A percentile compares a stretch with the other conserved stretches of the same genome.
Conservation (phyloP, 2,797 vertebrate species). For the Lepus oiostolus region DNA sequence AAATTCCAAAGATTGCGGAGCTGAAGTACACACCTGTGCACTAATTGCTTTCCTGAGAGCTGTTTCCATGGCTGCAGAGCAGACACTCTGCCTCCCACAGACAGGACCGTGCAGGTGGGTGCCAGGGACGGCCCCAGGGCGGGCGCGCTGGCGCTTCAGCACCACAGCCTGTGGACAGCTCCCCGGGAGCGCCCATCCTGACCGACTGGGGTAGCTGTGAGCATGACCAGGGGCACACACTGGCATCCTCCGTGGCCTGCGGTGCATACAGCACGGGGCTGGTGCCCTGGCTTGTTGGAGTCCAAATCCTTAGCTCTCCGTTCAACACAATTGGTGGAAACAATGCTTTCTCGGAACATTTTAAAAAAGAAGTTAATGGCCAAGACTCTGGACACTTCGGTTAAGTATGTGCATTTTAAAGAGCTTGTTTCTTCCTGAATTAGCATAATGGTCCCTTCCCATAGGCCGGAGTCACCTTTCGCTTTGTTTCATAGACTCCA, state of each 20-base stretch:
- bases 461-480: conserved; percentile 72
- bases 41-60: conserved; percentile 77
- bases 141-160: neutral
- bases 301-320: neutral
- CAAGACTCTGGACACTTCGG: conserved; percentile 62
- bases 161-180: conserved; percentile 48
- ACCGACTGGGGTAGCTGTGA: too few species aligned
- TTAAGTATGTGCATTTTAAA: conserved; percentile 83
- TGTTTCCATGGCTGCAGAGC: conserved; percentile 78
- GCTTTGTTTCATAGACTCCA: conserved; percentile 59
- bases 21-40: conserved; percentile 80
- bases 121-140: neutral
- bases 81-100: conserved; percentile 43
- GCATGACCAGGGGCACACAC: too few species aligned
- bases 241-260: neutral
- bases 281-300: neutral
- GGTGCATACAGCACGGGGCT: rapidly evolving
- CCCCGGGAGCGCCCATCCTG: neutral
- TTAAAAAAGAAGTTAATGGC: conserved; percentile 72
- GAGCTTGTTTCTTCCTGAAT: conserved; percentile 69
- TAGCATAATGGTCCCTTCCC: conserved; percentile 78
- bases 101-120: conserved; percentile 65
- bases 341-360: conserved; percentile 59
- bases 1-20: conserved; percentile 46
- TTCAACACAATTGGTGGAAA: neutral